A percentile compares a stretch with the other conserved stretches of the same genome.
These are phyloP conservation scores for Lagria hirta DNA, from an alignment of 2,888 invertebrate species.

Conservation along the genomic window DNA sequence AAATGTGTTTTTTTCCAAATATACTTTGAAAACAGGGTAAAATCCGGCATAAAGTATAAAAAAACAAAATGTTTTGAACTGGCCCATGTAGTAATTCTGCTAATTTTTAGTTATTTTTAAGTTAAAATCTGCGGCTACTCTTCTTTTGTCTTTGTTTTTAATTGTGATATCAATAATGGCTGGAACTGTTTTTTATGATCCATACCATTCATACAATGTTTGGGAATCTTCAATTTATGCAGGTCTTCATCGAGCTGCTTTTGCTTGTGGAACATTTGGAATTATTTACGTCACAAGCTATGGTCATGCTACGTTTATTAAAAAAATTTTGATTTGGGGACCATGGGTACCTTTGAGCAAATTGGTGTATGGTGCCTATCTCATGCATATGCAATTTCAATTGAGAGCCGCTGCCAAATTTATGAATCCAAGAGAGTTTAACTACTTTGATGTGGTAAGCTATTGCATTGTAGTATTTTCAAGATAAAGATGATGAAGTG, in stretches of 20 bases:
- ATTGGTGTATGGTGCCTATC: slow-evolving; percentile 60
- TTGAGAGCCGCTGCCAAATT: slow-evolving; percentile 56
- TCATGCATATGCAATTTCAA: slow-evolving; percentile 60
- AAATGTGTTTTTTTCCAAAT: background rate
- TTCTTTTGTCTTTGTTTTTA: slow-evolving; percentile 50
- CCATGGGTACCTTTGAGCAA: slow-evolving; percentile 63
- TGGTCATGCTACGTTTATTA: slow-evolving; percentile 51
- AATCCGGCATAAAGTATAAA: slow-evolving; percentile 1
- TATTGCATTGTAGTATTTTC: too few species aligned
- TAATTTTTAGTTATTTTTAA: slow-evolving; percentile 37
- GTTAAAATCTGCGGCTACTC: slow-evolving; percentile 56
- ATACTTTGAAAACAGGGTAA: background rate
- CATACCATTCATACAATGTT: slow-evolving; percentile 55
- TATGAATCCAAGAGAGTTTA: slow-evolving; percentile 54
- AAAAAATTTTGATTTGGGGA: slow-evolving; percentile 58
- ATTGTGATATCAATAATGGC: slow-evolving; percentile 55
- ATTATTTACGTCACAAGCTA: slow-evolving; percentile 59
- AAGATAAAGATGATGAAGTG: too few species aligned
- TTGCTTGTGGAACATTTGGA: slow-evolving; percentile 58
- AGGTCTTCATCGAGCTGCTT: slow-evolving; percentile 59
- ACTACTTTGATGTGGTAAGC: slow-evolving; percentile 52
- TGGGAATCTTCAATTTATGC: slow-evolving; percentile 62
- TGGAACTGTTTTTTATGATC: slow-evolving; percentile 59
- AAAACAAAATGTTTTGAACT: slow-evolving; percentile 1
- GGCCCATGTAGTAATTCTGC: background rate